Evolutionary conservation across 2,113 vertebrate species (phyloP), one percentile per base, ranked within the genome.

Genomic region (Clarias gariepinus): DNA sequence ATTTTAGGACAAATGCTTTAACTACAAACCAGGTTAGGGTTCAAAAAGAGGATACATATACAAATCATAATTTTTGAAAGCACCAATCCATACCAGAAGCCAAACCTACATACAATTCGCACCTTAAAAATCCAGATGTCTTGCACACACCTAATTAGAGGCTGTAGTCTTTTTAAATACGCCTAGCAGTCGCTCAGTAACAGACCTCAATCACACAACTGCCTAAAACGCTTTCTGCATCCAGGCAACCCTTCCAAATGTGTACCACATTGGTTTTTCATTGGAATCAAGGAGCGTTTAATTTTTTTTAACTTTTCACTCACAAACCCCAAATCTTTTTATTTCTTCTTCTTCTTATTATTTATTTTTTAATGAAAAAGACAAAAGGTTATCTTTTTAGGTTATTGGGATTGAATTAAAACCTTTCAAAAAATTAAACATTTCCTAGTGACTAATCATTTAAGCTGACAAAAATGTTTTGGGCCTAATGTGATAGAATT

Each of bases 401-500:
- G 36, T 47, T 23, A 47, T 74, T 74, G 3, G 7, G 12, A 6
- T 33, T 21, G 60, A 33, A 36, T 60, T 1, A 80, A 60, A 80
- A 21, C 3, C 1, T 11, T 60, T 21, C 1, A 33, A 60, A 53
- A n/a, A 0, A n/a, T 15, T 36, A 18, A 58, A 18, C 16, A 30
- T n/a, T 19, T 19, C 15, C 1, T 11, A 28, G 8, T 74, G 36
- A 74, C 21, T 19, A 74, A 36, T 23, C 57, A 25, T 25, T 25
- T 25, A 61, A 23, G 12, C 19, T 25, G 47, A 47, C 47, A 47
- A 47, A 47, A 7, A 90, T 81, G 91, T 89, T 91, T 18, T 53
- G 5, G 11, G 53, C 10, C 10, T 78, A 83, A 89, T 80, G 76
- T 84, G 87, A 68, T 63, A 19, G 85, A 90, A 88, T 89, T 74